These are phyloP conservation scores for Cylindroiulus punctatus DNA, from an alignment of 2,888 invertebrate species.

Conservation along the genomic window DNA sequence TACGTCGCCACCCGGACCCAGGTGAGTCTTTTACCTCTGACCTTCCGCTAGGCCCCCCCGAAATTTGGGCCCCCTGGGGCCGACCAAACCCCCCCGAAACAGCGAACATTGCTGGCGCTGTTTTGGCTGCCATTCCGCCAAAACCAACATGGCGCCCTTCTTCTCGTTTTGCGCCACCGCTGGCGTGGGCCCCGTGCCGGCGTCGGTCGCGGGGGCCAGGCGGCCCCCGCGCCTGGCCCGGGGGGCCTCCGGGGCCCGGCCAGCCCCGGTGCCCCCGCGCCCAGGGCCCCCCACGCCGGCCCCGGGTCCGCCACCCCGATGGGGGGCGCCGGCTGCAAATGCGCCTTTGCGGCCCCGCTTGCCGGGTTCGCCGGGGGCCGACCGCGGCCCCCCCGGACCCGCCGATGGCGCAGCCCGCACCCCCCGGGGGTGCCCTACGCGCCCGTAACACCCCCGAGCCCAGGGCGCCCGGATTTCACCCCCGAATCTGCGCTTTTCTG, in stretches of 20 bases:
- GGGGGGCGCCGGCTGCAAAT: too few species aligned
- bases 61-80: not conserved
- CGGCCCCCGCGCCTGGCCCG: not conserved
- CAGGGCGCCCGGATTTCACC: not conserved
- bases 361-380: not conserved
- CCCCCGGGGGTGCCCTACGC: not conserved
- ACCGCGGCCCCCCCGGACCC: not conserved
- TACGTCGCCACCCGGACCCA: not conserved
- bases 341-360: too few species aligned
- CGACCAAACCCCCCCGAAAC: not conserved
- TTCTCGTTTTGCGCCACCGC: constrained; percentile 8
- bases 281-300: too few species aligned
- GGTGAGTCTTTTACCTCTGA: not conserved
- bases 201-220: not conserved
- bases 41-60: not conserved
- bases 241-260: not conserved
- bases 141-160: constrained; percentile 45
- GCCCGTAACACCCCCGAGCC: not conserved
- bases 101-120: not conserved
- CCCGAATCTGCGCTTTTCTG: not conserved
- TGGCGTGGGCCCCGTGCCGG: not conserved
- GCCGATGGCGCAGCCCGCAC: not conserved
- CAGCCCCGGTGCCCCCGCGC: not conserved
- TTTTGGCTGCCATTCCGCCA: not conserved
- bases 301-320: too few species aligned